Evolutionary conservation across 2,888 invertebrate genomes (phyloP), one percentile per base, ranked within the genome.

Genomic region (Cactoblastis cactorum): DNA sequence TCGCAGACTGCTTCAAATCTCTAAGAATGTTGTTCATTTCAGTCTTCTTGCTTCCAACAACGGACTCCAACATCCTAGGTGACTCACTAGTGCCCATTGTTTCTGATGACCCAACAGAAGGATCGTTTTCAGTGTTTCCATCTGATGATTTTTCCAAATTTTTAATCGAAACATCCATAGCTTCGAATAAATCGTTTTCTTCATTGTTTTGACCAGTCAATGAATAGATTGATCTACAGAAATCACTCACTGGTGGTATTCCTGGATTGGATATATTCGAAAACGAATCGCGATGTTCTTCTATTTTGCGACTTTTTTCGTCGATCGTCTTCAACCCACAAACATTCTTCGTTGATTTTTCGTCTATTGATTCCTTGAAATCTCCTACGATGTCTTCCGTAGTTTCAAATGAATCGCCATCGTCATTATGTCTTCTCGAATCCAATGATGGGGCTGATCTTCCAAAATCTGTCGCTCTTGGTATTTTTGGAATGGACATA

Each of bases 191-290:
- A 39, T 8, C 24, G 8, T 14, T 22, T 8, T 48, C 34, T 2
- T 48, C 6, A 15, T 48, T 51, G 3, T 15, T 43, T 43, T 19
- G 45, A 5, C 41, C 49, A 32, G 48, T 47, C n/a, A 43, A n/a
- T 1, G 45, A 46, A 12, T 46, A 14, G 2, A 51, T 38, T 15
- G 62, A 65, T 32, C 50, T 55, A 52, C 59, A 60, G 19, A 61
- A 46, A 24, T 71, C 66, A 24, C 54, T 54, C 0, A 62, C 45
- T 2, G 62, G 63, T 11, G 67, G 65, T 22, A 69, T 62, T 55
- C 65, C 67, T 2, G 73, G 56, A 11, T 65, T 58, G 1, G 79
- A 80, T 48, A 77, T 77, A 51, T 77, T 62, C 1, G 65, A 58
- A 45, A 79, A 79, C 2, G 75, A 71, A 53, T 77, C 74, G 17